Evolutionary conservation across 2,113 vertebrate genomes (phyloP).

Genomic region (Hassar affinis): DNA sequence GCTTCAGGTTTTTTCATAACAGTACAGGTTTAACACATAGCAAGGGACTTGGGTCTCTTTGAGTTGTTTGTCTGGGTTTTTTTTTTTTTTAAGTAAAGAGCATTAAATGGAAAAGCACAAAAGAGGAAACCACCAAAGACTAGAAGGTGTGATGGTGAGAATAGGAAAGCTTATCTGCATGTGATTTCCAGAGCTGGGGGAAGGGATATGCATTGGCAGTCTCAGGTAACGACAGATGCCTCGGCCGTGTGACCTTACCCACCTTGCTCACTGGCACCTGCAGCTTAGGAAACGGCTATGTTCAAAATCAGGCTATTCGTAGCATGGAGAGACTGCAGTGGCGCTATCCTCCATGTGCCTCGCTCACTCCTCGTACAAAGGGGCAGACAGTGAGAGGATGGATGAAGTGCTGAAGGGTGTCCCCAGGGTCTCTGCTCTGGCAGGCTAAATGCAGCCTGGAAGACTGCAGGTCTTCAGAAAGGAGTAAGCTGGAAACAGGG

Average conservation of each 20-base stretch:
- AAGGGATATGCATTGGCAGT: constrained; percentile 53
- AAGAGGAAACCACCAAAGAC: constrained; percentile 68
- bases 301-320: constrained; percentile 65
- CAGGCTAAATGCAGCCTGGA: constrained; percentile 23
- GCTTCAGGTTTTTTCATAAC: constrained; percentile 49
- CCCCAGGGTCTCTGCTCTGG: constrained; percentile 30
- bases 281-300: constrained; percentile 65
- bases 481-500: constrained; percentile 10
- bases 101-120: constrained; percentile 65
- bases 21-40: constrained; percentile 41
- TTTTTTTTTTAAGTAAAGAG: constrained; percentile 42
- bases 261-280: constrained; percentile 47
- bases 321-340: constrained; percentile 51
- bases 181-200: constrained; percentile 23
- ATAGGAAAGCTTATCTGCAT: constrained; percentile 20
- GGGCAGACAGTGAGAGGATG: constrained; percentile 10
- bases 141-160: constrained; percentile 58
- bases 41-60: constrained; percentile 23
- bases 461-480: constrained; percentile 8
- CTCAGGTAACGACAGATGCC: constrained; percentile 66
- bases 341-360: constrained; percentile 44
- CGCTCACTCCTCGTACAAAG: constrained; percentile 61
- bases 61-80: not conserved
- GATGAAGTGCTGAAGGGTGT: constrained; percentile 21
- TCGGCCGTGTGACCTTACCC: constrained; percentile 55